Percentiles rank a stretch among this genome's conserved stretches.
phyloP scores from a whole-genome alignment of 2,113 vertebrate genomes.

The Mus pahari region DNA sequence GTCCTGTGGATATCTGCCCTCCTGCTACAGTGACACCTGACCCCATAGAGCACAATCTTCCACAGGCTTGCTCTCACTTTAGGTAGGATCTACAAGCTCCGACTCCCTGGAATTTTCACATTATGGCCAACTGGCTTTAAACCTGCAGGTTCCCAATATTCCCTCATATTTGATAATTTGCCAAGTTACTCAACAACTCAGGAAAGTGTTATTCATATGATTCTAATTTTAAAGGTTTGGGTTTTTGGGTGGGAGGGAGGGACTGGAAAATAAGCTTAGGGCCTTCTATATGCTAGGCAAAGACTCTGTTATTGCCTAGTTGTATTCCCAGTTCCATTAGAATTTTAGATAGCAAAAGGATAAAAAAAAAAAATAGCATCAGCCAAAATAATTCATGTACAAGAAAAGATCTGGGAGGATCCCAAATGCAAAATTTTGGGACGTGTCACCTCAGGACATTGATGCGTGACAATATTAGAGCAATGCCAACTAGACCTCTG shows the following conservation, averaged over 20 bases:
- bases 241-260: no score
- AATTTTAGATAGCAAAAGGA: not conserved
- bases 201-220: not conserved
- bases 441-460: not conserved
- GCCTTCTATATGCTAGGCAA: not conserved
- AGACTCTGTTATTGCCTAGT: not conserved
- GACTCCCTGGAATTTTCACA: not conserved
- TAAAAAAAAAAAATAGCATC: not conserved
- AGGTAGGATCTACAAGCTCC: not conserved
- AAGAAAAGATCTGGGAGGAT: not conserved
- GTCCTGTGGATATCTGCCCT: not conserved
- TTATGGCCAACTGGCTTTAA: not conserved
- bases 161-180: not conserved
- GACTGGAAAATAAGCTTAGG: not conserved
- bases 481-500: not conserved
- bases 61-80: not conserved
- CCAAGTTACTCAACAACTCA: not conserved
- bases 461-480: not conserved
- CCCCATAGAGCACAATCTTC: not conserved
- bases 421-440: not conserved
- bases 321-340: not conserved
- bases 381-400: not conserved
- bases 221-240: not conserved
- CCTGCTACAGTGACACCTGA: not conserved
- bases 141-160: not conserved